Percentiles rank a stretch among this genome's conserved stretches.
Evolutionary conservation across 2,888 invertebrate species (phyloP).

Genomic region (Pantelozetes paolii): DNA sequence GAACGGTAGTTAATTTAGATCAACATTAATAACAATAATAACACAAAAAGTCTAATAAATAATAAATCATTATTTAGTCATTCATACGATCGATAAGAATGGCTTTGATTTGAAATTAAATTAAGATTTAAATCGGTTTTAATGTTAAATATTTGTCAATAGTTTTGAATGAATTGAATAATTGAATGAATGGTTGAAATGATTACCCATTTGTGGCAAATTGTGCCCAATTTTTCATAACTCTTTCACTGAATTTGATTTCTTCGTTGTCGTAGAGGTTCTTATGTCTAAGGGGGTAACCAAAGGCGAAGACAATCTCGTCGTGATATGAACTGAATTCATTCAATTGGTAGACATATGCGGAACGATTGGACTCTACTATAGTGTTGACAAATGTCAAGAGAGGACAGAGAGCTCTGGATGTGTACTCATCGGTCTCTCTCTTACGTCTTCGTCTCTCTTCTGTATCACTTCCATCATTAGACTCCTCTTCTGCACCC

Average conservation of each 20-base stretch:
- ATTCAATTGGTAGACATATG: constrained; percentile 24
- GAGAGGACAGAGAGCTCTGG: constrained; percentile 12
- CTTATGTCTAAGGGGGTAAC: constrained; percentile 31
- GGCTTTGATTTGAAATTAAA: not conserved
- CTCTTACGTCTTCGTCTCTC: not conserved
- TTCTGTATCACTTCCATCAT: not conserved
- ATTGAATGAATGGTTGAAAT: not conserved
- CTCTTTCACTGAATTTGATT: constrained; percentile 21
- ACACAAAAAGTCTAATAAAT: constrained; percentile 11
- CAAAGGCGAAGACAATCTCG: constrained; percentile 28
- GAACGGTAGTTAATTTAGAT: constrained; percentile 10
- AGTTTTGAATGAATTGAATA: not conserved
- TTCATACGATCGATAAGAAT: not conserved
- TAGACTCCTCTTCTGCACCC: not conserved
- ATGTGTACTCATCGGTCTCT: not conserved
- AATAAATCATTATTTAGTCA: not conserved
- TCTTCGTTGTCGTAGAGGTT: constrained; percentile 13
- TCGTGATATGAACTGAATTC: constrained; percentile 19
- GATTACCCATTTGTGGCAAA: constrained; percentile 21
- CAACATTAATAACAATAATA: not conserved
- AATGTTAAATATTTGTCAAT: too few species aligned
- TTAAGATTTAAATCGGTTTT: not conserved
- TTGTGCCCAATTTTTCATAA: constrained; percentile 33
- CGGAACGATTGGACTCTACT: constrained; percentile 3
- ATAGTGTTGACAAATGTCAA: not conserved